A percentile compares a stretch with the other conserved stretches of the same genome.
Evolutionary conservation across 1,140 invertebrate species (phyloP).

Genomic region (Drosophila nikananu): DNA sequence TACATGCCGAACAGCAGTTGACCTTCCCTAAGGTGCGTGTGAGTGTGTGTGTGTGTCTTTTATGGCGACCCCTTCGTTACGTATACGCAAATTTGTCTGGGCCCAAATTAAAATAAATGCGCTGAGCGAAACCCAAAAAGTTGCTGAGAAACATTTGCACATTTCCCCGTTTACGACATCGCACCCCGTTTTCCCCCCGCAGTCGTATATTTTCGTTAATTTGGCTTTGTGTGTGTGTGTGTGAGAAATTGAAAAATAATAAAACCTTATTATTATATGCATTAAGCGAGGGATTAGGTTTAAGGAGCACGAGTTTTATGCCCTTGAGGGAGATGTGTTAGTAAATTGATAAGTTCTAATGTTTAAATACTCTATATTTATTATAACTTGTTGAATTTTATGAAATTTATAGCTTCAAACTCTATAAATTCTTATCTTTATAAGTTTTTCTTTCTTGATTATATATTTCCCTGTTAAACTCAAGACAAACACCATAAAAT

Average conservation of each 20-base stretch:
- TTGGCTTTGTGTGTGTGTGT: conserved; percentile 13
- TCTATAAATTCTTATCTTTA: not conserved
- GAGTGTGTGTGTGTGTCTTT: conserved; percentile 20
- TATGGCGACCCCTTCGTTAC: conserved; percentile 57
- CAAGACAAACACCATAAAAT: not conserved
- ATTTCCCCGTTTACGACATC: conserved; percentile 22
- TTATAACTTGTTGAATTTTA: not conserved
- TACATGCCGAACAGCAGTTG: conserved; percentile 25
- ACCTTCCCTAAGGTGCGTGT: conserved; percentile 18
- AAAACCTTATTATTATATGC: conserved; percentile 18
- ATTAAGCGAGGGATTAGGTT: conserved; percentile 3
- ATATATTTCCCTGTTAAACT: not conserved
- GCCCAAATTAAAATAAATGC: conserved; percentile 72
- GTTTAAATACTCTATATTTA: too few relatives aligned
- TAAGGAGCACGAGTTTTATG: not conserved
- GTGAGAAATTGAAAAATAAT: conserved; percentile 46
- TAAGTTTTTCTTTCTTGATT: not conserved
- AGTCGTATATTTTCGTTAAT: conserved; percentile 55
- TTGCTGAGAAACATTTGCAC: conserved; percentile 40
- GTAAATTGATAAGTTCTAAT: not conserved
- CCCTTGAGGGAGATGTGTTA: not conserved
- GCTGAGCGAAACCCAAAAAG: conserved; percentile 44
- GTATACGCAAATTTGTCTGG: conserved; percentile 66
- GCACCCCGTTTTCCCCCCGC: not conserved
- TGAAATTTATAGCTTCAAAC: not conserved